Evolutionary conservation across 2,113 vertebrate species (phyloP), one percentile per base, ranked within the genome.

Genomic region (Ibidorhyncha struthersii): DNA sequence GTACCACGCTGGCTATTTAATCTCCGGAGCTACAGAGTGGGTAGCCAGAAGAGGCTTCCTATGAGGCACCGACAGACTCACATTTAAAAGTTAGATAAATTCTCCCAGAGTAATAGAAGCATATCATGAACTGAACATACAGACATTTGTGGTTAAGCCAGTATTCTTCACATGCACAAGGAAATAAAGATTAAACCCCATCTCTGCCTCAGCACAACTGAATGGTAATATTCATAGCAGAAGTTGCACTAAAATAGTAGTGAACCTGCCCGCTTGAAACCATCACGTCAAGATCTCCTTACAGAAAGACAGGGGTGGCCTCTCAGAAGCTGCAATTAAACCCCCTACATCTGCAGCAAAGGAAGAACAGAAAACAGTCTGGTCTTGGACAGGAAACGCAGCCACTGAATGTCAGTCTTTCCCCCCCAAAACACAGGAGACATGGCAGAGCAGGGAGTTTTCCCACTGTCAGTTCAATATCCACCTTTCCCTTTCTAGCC

Each of bases 121-220:
- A 20, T n/a, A 65, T 8, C 1, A 3, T 4, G n/a, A 72, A 38
- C 32, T 8, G 34, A 40, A 11, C 62, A 45, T 2, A 10, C 0
- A 14, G 38, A 49, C 1, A 2, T 49, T 20, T n/a, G 45, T 5
- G 41, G 53, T 67, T 36, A 81, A 36, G 30, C 8, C 26, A 70
- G 50, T 17, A 14, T 65, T 73, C 71, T 43, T 38, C 70, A 67
- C 10, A 3, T 0, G 3, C 74, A 62, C 45, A 49, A 62, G 47
- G 41, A 71, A 84, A 55, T 49, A 4, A 14, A 73, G 71, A 53
- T 71, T 49, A 52, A 52, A 81, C 15, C 14, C 30, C 32, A 34
- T 8, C 53, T 49, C 58, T 93, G 67, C 45, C 41, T 36, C 56
- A 85, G 79, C 58, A 82, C 38, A 62, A 3, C 50, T 41, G 26